phyloP scores from a whole-genome alignment of 64 coral and sea anemone genomes.

The Stylophora pistillata region DNA sequence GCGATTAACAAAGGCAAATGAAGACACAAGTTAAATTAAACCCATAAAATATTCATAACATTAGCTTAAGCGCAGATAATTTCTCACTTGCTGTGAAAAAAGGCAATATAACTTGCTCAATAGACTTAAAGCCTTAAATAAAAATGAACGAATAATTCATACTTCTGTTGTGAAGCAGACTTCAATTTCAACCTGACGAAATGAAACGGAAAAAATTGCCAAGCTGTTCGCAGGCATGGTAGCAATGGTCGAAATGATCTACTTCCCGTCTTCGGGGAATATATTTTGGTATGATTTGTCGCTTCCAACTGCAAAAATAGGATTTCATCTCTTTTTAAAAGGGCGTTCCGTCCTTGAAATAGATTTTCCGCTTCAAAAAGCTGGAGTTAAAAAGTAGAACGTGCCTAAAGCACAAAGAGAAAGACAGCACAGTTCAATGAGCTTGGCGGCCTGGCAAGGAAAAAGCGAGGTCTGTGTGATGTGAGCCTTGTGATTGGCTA shows the following conservation, averaged over 20 bases:
- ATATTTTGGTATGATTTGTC: neutral
- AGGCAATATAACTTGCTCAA: neutral
- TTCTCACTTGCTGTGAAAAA: neutral
- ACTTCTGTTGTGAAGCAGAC: neutral
- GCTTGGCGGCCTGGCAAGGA: conserved; percentile 12
- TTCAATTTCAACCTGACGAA: no score
- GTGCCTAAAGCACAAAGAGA: neutral
- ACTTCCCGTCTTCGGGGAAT: neutral
- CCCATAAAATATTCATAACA: no score
- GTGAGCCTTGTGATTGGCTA: conserved; percentile 61
- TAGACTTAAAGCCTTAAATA: neutral
- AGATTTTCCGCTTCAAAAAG: conserved; percentile 16
- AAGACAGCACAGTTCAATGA: neutral
- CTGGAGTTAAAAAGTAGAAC: neutral
- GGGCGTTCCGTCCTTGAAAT: neutral
- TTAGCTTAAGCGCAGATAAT: no score
- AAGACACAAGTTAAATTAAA: no score
- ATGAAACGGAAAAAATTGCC: neutral
- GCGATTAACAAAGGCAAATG: no score
- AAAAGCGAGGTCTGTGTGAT: conserved; percentile 31
- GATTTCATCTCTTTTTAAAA: neutral
- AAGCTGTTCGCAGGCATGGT: neutral
- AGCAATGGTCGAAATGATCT: neutral
- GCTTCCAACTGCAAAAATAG: neutral
- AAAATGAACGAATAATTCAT: neutral